phyloP scores from a whole-genome alignment of 2,888 invertebrate species.

The Tetheella fluctuosa region DNA sequence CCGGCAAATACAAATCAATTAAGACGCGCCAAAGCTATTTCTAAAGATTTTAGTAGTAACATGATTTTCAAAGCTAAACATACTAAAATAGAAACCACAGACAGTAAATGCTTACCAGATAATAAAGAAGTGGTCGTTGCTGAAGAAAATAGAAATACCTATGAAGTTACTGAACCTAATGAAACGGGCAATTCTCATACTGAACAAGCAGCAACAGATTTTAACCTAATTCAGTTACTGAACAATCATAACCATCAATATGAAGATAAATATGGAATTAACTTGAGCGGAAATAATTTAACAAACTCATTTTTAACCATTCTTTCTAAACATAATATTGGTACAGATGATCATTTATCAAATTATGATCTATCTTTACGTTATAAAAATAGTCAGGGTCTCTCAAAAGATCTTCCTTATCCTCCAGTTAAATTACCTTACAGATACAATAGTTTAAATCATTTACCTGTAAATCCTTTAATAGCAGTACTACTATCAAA shows the following conservation, averaged over 20 bases:
- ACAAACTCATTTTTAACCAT: conserved; percentile 45
- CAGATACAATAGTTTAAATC: conserved; percentile 81
- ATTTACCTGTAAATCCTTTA: conserved; percentile 84
- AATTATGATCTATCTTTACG: conserved; percentile 64
- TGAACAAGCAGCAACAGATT: not conserved
- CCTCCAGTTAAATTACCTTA: conserved; percentile 39
- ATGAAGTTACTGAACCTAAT: conserved; percentile 52
- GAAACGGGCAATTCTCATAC: conserved; percentile 22
- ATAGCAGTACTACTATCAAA: conserved; percentile 85
- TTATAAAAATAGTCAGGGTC: conserved; percentile 32
- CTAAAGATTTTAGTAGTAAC: not conserved
- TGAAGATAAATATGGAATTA: conserved; percentile 13
- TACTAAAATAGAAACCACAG: not conserved
- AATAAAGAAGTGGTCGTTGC: conserved; percentile 5
- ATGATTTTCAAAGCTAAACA: not conserved
- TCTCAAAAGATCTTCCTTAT: conserved; percentile 23
- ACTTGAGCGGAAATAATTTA: conserved; percentile 27
- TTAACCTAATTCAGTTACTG: too few relatives aligned
- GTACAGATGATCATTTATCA: conserved; percentile 50
- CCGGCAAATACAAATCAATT: not conserved
- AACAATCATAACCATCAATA: conserved; percentile 25
- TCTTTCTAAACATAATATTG: conserved; percentile 66
- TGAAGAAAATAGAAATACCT: conserved; percentile 23
- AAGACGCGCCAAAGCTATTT: not conserved
- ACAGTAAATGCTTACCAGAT: not conserved